Base-by-base conservation (phyloP, 2,888 invertebrate species). In the Leptinotarsa tumamoca region DNA sequence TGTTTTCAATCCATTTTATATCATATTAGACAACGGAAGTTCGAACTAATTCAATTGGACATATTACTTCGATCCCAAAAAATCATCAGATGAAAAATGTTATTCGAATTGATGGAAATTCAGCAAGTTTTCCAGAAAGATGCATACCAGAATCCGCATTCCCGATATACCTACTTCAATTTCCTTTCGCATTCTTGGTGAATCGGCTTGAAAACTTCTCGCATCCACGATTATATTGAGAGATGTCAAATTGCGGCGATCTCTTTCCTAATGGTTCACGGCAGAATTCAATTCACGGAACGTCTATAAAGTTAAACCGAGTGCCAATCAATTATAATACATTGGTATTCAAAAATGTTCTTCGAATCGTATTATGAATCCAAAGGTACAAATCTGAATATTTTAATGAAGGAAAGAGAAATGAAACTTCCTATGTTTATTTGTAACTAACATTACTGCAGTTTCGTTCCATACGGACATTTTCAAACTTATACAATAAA, bases 111-210 rank as follows among this genome's bases (percentile, higher is more conserved):
- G 23, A 23, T 58, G 23, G 58, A 58, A n/a, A 18, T 23, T 21
- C 14, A 58, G 21, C 58, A 4, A 58, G 14, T 23, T 58, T 58
- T 58, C 23, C 23, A 14, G 21, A 58, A 58, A 58, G 58, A 58
- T 58, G 58, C 58, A 58, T 58, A 4, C 58, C 58, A 58, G 58
- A 58, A 23, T 58, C 23, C 58, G 23, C 58, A 58, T 58, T 58
- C 58, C 14, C 23, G 33, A 33, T 33, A 33, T n/a, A 58, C 56
- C 7, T 58, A 58, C 58, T 58, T 23, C 23, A 58, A 58, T 21
- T 58, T 21, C 23, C 21, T 18, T 3, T 58, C 18, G 23, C 18
- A 14, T 58, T 18, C 23, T 21, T 14, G 23, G 18, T 58, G 58
- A 58, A 21, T 58, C 58, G 58, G 3, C 58, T 58, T 58, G 14